phyloP scores from a whole-genome alignment of 2,888 invertebrate genomes.

The Acleris holmiana region DNA sequence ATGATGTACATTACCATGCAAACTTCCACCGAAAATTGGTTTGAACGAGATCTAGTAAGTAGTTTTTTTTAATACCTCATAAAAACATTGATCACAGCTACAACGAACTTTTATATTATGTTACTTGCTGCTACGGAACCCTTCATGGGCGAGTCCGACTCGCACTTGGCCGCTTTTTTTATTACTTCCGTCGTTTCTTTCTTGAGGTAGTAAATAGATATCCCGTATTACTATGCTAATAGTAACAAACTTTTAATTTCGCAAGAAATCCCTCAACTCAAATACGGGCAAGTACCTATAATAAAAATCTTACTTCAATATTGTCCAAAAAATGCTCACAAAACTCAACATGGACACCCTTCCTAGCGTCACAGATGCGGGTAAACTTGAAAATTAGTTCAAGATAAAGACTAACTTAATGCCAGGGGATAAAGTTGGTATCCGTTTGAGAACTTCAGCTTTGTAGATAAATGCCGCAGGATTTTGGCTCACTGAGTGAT shows the following conservation, averaged over 20 bases:
- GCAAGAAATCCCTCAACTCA: not conserved
- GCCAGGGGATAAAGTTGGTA: conserved; percentile 37
- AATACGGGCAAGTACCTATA: conserved; percentile 16
- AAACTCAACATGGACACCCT: conserved; percentile 28
- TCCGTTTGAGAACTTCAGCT: conserved; percentile 24
- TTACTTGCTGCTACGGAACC: too few relatives aligned
- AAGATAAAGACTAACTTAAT: conserved; percentile 36
- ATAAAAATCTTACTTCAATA: conserved; percentile 23
- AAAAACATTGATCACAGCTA: too few relatives aligned
- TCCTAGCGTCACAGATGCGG: conserved; percentile 50
- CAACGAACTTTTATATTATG: too few relatives aligned
- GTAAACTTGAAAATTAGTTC: conserved; percentile 51
- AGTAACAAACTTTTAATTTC: not conserved
- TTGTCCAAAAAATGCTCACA: conserved; percentile 8
- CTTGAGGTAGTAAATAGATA: too few relatives aligned
- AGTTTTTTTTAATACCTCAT: too few relatives aligned
- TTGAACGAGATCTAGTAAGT: too few relatives aligned
- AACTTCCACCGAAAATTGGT: too few relatives aligned
- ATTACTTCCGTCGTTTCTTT: too few relatives aligned
- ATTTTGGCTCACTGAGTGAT: conserved; percentile 12
- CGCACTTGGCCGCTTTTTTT: too few relatives aligned
- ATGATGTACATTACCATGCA: too few relatives aligned
- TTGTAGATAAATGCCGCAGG: conserved; percentile 19
- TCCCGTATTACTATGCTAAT: too few relatives aligned
- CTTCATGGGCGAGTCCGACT: too few relatives aligned